Base-by-base conservation (phyloP, 2,797 vertebrate species). In the Arrhamphus sclerolepis region DNA sequence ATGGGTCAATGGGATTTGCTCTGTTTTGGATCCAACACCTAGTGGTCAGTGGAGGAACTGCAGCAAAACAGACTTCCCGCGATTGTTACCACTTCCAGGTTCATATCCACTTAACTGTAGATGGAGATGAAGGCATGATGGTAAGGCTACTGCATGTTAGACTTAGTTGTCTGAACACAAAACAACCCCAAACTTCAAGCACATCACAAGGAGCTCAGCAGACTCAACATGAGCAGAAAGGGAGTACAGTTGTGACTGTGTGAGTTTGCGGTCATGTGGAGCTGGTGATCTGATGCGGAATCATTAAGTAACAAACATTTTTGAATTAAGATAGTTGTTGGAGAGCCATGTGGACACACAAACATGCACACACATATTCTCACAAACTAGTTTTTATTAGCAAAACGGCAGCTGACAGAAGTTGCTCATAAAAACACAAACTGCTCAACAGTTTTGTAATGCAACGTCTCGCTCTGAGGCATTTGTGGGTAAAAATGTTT, bases 391-490 rank as follows among this genome's bases (percentile, higher is more conserved):
- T 31, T 31, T 42, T 38, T 6, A 49, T 49, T 53, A 60, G 41
- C 59, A 53, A 31, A 68, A 44, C 18, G 64, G 59, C 71, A 68
- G 63, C 66, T 71, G 71, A 74, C 7, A 62, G 62, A 48, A 20
- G 4, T 22, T 22, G 6, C 18, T 41, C 22, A 21, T 41, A 22
- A 48, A 38, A 50, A 18, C n/a, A 28, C 8, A 41, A 22, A 56
- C 24, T 42, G 38, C 42, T 26, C 40, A 42, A 47, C 39, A 29
- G 2, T 9, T 22, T 20, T 6, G 13, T 43, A 20, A 20, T 41
- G 19, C 17, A 53, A 13, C 6, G 9, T 6, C 10, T 13, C 13
- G 13, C 26, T 31, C 16, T 7, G 22, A 46, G 28, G 41, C 43
- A 40, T 31, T 22, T 28, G 31, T 34, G 18, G 53, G 29, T 7